phyloP scores from a whole-genome alignment of 1,140 invertebrate species.

The Eupristina koningsbergeri region DNA sequence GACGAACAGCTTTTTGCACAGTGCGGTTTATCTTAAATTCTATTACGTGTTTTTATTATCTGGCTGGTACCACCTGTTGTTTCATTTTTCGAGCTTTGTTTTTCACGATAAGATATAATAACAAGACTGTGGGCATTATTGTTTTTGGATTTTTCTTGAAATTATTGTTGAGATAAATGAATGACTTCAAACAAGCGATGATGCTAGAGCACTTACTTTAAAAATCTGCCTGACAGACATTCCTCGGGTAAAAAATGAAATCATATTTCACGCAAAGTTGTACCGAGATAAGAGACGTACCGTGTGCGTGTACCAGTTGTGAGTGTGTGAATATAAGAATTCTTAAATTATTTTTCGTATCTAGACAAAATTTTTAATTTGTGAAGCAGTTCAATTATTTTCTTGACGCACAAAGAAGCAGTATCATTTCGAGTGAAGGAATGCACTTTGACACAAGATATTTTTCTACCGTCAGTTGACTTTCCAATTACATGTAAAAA shows the following conservation, averaged over 20 bases:
- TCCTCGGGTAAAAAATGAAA: background rate
- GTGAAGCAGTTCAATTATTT: background rate
- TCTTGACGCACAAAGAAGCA: background rate
- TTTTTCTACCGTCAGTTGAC: background rate
- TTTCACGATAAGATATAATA: constrained; percentile 6
- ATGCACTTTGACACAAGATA: background rate
- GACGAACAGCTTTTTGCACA: constrained; percentile 18
- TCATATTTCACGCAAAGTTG: background rate
- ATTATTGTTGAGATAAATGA: background rate
- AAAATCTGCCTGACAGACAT: background rate
- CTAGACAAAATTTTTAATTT: background rate
- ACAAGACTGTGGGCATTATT: constrained; percentile 6
- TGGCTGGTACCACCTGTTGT: background rate
- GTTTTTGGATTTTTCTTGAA: constrained; percentile 9
- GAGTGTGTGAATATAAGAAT: background rate
- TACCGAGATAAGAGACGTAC: background rate
- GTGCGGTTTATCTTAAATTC: background rate
- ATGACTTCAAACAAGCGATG: background rate
- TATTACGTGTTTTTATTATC: constrained; percentile 12
- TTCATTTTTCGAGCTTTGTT: background rate
- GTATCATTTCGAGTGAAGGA: background rate
- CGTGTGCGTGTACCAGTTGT: background rate
- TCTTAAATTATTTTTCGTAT: background rate
- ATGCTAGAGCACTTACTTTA: background rate
- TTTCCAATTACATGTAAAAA: background rate